phyloP scores from a whole-genome alignment of 2,888 invertebrate genomes.

The Rhimphoctona megacephalus region DNA sequence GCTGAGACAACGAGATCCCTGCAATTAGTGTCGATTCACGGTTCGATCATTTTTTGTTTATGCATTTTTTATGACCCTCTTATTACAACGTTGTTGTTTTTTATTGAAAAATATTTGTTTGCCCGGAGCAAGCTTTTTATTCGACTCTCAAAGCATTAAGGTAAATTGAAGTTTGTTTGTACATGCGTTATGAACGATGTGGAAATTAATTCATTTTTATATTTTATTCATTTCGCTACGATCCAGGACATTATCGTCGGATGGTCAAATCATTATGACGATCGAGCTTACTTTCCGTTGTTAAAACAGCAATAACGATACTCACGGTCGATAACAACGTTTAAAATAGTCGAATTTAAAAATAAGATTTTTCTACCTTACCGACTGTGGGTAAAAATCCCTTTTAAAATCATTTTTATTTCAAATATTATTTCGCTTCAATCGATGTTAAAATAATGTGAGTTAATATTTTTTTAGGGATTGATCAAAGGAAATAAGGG shows the following conservation, averaged over 20 bases:
- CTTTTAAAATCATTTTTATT: not conserved
- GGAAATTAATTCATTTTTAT: not conserved
- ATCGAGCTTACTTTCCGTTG: not conserved
- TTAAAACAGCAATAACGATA: not conserved
- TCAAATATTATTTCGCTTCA: not conserved
- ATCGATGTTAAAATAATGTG: not conserved
- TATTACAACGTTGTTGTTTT: not conserved
- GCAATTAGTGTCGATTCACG: not conserved
- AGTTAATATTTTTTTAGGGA: too few species aligned
- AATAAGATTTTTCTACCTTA: not conserved
- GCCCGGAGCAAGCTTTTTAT: not conserved
- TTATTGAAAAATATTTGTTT: slow-evolving; percentile 2
- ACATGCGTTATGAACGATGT: not conserved
- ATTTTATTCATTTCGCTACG: not conserved
- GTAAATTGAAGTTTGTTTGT: not conserved
- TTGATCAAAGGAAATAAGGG: too few species aligned
- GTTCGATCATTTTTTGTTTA: not conserved
- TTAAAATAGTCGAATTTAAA: not conserved
- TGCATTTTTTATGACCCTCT: not conserved
- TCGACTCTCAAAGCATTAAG: not conserved
- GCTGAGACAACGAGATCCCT: not conserved
- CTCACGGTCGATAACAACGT: not conserved
- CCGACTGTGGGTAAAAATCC: not conserved
- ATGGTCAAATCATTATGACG: not conserved
- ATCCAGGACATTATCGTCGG: not conserved